Percentiles rank a stretch among this genome's conserved stretches.
Evolutionary conservation across 2,113 vertebrate genomes (phyloP).

Genomic region (Mungos mungo): DNA sequence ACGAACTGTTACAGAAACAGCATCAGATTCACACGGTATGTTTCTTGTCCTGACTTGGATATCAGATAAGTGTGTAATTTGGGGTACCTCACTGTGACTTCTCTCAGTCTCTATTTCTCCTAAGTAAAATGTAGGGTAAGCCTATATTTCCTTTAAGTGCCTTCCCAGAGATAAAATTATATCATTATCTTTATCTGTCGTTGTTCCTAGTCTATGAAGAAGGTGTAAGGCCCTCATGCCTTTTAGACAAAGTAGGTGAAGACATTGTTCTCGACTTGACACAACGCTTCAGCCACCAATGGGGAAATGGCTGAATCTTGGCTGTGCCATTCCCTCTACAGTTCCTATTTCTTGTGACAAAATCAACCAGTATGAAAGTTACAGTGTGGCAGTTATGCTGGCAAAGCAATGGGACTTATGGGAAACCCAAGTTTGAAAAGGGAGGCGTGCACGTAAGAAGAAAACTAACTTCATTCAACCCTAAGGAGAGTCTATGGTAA

Average conservation of each 20-base stretch:
- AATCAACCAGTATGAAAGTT: background rate
- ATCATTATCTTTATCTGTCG: background rate
- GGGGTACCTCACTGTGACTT: background rate
- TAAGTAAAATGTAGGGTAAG: background rate
- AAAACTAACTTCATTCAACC: background rate
- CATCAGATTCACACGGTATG: background rate
- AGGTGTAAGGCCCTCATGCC: accelerated
- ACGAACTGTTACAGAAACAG: background rate
- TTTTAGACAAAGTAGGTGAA: background rate
- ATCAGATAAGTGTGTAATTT: background rate
- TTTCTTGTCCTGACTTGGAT: background rate
- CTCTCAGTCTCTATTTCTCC: background rate
- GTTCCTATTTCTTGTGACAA: background rate
- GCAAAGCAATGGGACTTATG: background rate
- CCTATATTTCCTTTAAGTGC: background rate
- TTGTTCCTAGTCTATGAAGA: background rate
- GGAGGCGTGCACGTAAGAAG: background rate
- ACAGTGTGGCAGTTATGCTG: no score
- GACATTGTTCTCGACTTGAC: background rate
- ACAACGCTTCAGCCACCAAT: no score
- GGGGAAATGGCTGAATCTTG: background rate
- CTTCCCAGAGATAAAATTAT: background rate
- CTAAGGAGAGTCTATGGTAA: background rate
- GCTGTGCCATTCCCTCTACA: background rate
- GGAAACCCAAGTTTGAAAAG: background rate